phyloP scores from a whole-genome alignment of 2,888 invertebrate species.

The Tricholauxania praeusta region DNA sequence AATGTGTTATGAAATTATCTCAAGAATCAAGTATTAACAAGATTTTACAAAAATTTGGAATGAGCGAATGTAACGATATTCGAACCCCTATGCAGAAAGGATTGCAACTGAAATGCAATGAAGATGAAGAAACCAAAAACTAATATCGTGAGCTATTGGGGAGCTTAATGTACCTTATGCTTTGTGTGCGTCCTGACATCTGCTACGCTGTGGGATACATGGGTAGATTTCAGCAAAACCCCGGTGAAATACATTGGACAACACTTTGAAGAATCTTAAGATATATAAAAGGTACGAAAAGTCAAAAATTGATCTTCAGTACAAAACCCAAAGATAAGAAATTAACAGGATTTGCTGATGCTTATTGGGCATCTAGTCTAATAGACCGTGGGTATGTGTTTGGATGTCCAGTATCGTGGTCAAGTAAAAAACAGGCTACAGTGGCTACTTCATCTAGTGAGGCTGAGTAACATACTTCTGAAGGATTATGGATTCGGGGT shows the following conservation, averaged over 20 bases:
- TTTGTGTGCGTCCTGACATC: neutral
- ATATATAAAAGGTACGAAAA: neutral
- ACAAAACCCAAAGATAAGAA: no score
- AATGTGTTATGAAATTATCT: neutral
- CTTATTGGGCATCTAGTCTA: no score
- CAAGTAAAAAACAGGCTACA: slow-evolving; percentile 3
- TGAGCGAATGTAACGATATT: neutral
- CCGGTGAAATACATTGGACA: neutral
- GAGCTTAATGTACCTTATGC: neutral
- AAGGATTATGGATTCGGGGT: no score
- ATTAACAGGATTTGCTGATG: no score
- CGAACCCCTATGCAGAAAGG: no score
- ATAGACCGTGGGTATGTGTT: neutral
- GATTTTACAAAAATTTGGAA: neutral
- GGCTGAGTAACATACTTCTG: neutral
- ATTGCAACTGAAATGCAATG: no score
- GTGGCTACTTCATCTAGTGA: slow-evolving; percentile 8
- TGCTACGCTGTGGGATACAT: neutral
- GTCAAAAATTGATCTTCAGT: neutral
- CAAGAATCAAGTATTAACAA: neutral
- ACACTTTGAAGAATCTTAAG: neutral
- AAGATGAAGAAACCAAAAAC: no score
- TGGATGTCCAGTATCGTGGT: slow-evolving; percentile 1
- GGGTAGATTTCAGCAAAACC: no score
- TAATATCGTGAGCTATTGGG: no score